Evolutionary conservation across 1,140 invertebrate species (phyloP).

Genomic region (Streblospio benedicti): DNA sequence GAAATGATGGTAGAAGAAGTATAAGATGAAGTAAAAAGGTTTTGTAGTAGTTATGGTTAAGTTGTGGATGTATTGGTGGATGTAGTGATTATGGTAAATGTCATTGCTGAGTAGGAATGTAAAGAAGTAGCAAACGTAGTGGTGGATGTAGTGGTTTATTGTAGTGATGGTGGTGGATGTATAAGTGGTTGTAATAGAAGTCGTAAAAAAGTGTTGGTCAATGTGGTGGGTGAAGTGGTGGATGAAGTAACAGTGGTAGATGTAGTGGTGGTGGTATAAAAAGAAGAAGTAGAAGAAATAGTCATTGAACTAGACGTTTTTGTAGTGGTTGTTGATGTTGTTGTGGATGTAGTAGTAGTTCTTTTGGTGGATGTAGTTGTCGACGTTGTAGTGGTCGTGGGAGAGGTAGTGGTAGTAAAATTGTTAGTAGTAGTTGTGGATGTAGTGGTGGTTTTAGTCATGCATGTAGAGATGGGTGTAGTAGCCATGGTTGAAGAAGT

Average conservation of each 20-base stretch:
- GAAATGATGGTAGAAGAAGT: not conserved
- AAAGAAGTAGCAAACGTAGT: not conserved
- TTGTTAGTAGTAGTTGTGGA: too few species aligned
- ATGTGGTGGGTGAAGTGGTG: not conserved
- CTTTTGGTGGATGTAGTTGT: not conserved
- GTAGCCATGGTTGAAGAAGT: too few species aligned
- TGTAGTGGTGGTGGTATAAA: not conserved
- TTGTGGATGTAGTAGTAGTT: not conserved
- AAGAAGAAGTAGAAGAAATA: not conserved
- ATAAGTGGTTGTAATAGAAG: slow-evolving; percentile 1
- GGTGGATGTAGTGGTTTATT: not conserved
- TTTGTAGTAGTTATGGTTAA: not conserved
- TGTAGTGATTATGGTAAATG: not conserved
- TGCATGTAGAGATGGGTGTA: too few species aligned
- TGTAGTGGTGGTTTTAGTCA: not conserved
- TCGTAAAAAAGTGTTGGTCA: not conserved
- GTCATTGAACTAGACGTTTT: not conserved
- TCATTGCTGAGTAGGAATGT: not conserved
- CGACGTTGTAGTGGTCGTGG: not conserved
- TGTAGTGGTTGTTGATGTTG: too few species aligned
- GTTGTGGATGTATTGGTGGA: not conserved
- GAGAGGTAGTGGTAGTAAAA: too few species aligned
- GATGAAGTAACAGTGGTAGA: not conserved
- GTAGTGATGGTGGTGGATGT: not conserved
- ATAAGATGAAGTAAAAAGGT: not conserved